A percentile compares a stretch with the other conserved stretches of the same genome.
These are phyloP conservation scores for Stichopus chloronotus DNA, from an alignment of 35 echinoderm and acorn worm species.

Conservation along the genomic window DNA sequence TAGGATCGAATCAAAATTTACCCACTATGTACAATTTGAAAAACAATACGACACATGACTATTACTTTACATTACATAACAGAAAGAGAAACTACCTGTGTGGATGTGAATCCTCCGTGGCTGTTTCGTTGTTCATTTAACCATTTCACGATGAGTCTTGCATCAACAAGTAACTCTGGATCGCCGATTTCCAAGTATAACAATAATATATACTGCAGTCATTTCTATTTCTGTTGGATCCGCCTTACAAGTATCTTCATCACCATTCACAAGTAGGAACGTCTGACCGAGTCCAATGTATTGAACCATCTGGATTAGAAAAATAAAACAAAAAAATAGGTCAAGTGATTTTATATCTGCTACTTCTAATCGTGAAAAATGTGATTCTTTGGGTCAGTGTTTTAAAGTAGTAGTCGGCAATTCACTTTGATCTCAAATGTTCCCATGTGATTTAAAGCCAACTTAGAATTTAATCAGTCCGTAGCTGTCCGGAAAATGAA, in stretches of 20 bases:
- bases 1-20: too few species aligned
- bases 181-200: too few species aligned
- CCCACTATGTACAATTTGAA: not conserved
- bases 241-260: conserved; percentile 2
- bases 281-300: conserved; percentile 1
- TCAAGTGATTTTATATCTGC: too few species aligned
- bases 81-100: conserved; percentile 42
- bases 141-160: conserved; percentile 40
- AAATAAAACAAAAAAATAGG: not conserved
- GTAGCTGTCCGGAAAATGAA: too few species aligned
- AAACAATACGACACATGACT: not conserved
- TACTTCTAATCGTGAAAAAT: too few species aligned
- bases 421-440: too few species aligned
- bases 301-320: not conserved
- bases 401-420: too few species aligned
- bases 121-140: conserved; percentile 46
- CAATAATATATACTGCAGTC: conserved; percentile 33
- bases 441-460: too few species aligned
- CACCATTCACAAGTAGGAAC: not conserved
- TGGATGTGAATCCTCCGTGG: too few species aligned
- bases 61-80: conserved; percentile 7
- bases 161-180: too few species aligned
- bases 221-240: conserved; percentile 55
- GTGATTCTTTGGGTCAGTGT: too few species aligned
- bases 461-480: too few species aligned